phyloP scores from a whole-genome alignment of 1,140 invertebrate species.

The Apis laboriosa region DNA sequence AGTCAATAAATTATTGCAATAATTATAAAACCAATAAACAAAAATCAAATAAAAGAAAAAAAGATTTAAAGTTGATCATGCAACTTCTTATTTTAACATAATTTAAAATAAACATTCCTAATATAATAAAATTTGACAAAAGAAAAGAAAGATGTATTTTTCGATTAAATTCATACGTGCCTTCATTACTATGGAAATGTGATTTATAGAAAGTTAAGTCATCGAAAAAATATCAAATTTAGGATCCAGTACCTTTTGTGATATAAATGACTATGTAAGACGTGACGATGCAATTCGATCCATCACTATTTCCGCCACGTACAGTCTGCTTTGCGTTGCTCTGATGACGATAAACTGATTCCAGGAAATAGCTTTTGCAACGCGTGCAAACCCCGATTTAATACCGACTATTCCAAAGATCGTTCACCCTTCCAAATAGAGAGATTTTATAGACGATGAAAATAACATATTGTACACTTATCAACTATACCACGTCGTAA shows the following conservation, averaged over 20 bases:
- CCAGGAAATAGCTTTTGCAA: constrained; percentile 5
- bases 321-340: background rate
- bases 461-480: background rate
- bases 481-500: background rate
- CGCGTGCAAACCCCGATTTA: background rate
- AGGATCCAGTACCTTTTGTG: background rate
- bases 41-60: no score
- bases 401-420: background rate
- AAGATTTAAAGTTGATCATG: no score
- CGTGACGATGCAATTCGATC: background rate
- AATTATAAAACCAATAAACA: background rate
- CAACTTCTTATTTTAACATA: no score
- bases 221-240: background rate
- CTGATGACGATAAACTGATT: constrained; percentile 8
- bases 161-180: background rate
- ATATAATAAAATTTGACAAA: background rate
- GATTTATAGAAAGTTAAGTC: background rate
- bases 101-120: no score
- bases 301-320: constrained; percentile 23
- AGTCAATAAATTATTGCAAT: constrained; percentile 65
- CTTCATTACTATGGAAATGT: background rate
- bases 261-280: background rate
- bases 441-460: background rate
- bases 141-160: background rate
- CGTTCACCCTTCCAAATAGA: background rate